Base-by-base conservation (phyloP, 2,797 vertebrate genomes). In the Cyprinella venusta region DNA sequence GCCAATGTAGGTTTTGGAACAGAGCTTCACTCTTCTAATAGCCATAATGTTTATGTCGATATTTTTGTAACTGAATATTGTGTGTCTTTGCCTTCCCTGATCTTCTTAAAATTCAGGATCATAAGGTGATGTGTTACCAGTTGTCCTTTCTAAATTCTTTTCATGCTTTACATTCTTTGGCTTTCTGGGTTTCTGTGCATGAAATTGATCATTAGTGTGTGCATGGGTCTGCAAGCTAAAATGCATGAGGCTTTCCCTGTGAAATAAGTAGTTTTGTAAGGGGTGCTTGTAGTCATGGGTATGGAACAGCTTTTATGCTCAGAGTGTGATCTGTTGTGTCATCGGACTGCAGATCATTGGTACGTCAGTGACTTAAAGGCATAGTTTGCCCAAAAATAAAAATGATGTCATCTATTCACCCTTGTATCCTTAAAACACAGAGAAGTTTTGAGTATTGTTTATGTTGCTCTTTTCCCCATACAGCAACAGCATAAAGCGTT, bases 61-160 rank as follows among this genome's bases (percentile, higher is more conserved):
- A 8, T 61, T 19, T 67, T 82, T 79, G 52, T 88, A 90, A 94
- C 87, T 19, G 75, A 81, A 38, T 78, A 81, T 89, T 79, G 63
- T 61, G 65, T 93, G 84, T 96, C 91, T 96, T 94, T 93, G 91
- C 91, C 93, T 90, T 91, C 90, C 90, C 93, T 88, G 80, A 38
- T 87, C 85, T 89, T 83, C 86, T 67, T 92, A 75, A 95, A 89
- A 87, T 88, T 89, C 94, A 99, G 98, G 98, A 99, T 90, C 94
- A 97, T 88, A 95, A 99, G 98, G 98, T 99, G 96, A 98, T 91
- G 89, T 78, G 84, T 79, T 76, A 79, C 45, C 76, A 56, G 48
- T 81, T 77, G 65, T 26, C 33, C 67, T 77, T 81, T 83, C 26
- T 63, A 56, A 65, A 63, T 30, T 26, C 56, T 82, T 75, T 68